Base-by-base conservation (phyloP, 53 echinoderm and acorn worm species). In the Temnopleurus reevesii region DNA sequence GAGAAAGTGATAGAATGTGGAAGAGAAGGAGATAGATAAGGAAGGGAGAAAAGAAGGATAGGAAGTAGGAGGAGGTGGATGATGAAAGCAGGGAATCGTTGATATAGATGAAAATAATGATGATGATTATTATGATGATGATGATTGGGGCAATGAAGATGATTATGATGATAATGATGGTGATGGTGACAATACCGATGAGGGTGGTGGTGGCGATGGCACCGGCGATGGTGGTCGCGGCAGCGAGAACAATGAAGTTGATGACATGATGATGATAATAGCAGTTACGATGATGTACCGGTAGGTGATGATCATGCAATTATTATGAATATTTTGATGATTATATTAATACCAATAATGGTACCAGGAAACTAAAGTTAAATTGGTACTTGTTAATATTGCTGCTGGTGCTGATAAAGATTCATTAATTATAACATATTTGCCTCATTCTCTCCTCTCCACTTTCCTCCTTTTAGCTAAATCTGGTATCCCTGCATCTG, bases 371-470 rank as follows among this genome's bases (percentile, higher is more conserved):
- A n/a, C n/a, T n/a, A n/a, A n/a, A n/a, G n/a, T n/a, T n/a, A 17
- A 53, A 9, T 53, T 9, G n/a, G n/a, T n/a, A n/a, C n/a, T n/a
- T n/a, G n/a, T n/a, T n/a, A n/a, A n/a, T n/a, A n/a, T n/a, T n/a
- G n/a, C n/a, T n/a, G n/a, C n/a, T n/a, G n/a, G n/a, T n/a, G n/a
- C n/a, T n/a, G n/a, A n/a, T n/a, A n/a, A n/a, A n/a, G n/a, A n/a
- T n/a, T n/a, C n/a, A n/a, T n/a, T n/a, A n/a, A n/a, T n/a, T n/a
- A n/a, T n/a, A n/a, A n/a, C n/a, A n/a, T n/a, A n/a, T n/a, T n/a
- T n/a, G n/a, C n/a, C n/a, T n/a, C n/a, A n/a, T 94, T n/a, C n/a
- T n/a, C 95, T 23, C 94, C 95, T 13, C 93, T 92, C 61, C 93
- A 95, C n/a, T 2, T 59, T 0, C n/a, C 1, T 90, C 53, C 6